Conservation (phyloP, 2,113 vertebrate genomes). For the Oxyruncus cristatus region DNA sequence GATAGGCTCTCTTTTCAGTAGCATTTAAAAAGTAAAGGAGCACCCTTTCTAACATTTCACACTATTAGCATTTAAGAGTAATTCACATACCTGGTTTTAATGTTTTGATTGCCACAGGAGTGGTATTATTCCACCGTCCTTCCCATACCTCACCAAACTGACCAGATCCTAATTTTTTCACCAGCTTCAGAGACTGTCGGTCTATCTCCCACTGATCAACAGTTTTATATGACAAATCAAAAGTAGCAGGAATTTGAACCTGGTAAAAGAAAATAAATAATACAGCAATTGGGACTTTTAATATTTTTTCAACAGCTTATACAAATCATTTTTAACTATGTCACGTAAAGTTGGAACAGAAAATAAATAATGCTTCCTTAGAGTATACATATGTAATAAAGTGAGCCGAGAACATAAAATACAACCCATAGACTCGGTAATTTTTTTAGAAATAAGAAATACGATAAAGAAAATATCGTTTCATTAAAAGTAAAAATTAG, state of each 20-base stretch:
- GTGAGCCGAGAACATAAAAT: background rate
- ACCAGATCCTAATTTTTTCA: conserved; percentile 86
- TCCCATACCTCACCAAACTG: conserved; percentile 96
- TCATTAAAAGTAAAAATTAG: background rate
- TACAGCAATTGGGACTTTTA: background rate
- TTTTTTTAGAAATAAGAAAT: background rate
- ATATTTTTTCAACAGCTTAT: conserved; percentile 7
- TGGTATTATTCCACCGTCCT: conserved; percentile 91
- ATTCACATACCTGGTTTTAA: conserved; percentile 85
- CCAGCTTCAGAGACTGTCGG: conserved; percentile 80
- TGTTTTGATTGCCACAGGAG: conserved; percentile 90
- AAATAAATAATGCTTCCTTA: background rate
- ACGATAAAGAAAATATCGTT: background rate
- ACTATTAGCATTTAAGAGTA: background rate
- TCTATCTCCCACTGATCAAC: conserved; percentile 95
- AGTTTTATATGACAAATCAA: conserved; percentile 91
- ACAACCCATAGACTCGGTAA: background rate
- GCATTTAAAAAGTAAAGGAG: background rate
- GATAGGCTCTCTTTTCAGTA: background rate
- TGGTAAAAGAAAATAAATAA: conserved; percentile 33
- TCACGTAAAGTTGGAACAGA: background rate
- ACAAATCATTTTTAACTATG: conserved; percentile 45
- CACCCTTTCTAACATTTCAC: background rate
- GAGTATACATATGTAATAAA: background rate
- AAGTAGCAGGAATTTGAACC: conserved; percentile 70